Evolutionary conservation across 2,888 invertebrate genomes (phyloP).

Genomic region (Pterostichus niger): DNA sequence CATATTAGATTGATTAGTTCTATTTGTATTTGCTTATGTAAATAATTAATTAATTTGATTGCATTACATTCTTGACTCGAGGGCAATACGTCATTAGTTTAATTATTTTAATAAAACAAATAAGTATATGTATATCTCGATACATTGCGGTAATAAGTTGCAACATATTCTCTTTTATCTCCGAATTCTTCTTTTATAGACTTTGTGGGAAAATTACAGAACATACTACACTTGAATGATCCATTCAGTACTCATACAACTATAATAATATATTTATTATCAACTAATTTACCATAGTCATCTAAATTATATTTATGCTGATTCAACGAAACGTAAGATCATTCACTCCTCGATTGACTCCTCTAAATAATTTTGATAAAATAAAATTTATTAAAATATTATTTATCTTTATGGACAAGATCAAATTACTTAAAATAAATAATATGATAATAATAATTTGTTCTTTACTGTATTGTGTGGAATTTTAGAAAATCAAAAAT

Average conservation of each 20-base stretch:
- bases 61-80: constrained; percentile 11
- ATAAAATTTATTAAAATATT: too few relatives aligned
- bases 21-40: not conserved
- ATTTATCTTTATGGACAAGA: too few relatives aligned
- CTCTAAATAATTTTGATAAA: too few relatives aligned
- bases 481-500: too few relatives aligned
- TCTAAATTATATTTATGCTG: too few relatives aligned
- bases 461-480: too few relatives aligned
- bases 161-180: constrained; percentile 14
- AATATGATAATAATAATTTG: too few relatives aligned
- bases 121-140: not conserved
- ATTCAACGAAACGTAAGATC: too few relatives aligned
- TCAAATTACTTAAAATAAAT: too few relatives aligned
- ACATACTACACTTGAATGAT: not conserved
- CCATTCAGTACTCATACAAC: not conserved
- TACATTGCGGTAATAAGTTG: constrained; percentile 17
- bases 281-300: too few relatives aligned
- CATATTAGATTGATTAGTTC: not conserved
- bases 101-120: constrained; percentile 46
- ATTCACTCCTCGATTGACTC: too few relatives aligned
- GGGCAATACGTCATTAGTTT: not conserved
- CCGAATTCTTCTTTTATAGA: not conserved
- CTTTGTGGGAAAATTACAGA: constrained; percentile 22
- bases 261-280: too few relatives aligned
- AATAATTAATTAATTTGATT: constrained; percentile 11